These are phyloP conservation scores for Drosophila micromelanica DNA, from an alignment of 1,140 invertebrate genomes.

Conservation along the genomic window DNA sequence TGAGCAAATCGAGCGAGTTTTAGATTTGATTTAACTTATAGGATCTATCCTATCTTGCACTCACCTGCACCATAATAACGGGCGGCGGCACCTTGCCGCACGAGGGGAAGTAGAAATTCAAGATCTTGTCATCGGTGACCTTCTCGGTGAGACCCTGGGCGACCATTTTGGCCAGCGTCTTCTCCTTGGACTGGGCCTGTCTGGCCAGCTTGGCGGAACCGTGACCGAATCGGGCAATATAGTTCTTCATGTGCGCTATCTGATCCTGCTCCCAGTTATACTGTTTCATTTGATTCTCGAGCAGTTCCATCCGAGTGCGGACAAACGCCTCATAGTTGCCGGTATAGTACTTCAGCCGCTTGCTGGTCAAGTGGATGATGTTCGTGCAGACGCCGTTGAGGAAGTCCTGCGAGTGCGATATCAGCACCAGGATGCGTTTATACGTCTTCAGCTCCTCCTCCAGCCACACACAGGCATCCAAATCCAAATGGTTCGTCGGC, in stretches of 20 bases:
- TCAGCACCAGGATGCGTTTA: slow-evolving; percentile 98
- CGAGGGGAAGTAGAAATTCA: slow-evolving; percentile 98
- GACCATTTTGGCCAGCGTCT: slow-evolving; percentile 99
- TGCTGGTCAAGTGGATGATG: slow-evolving; percentile 98
- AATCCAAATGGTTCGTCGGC: slow-evolving; percentile 99
- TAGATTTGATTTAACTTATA: background rate
- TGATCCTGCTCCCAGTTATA: slow-evolving; percentile 99
- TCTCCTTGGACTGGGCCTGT: slow-evolving; percentile 99
- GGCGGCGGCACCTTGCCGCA: slow-evolving; percentile 99
- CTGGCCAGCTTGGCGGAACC: slow-evolving; percentile 98
- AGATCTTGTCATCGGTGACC: slow-evolving; percentile 94
- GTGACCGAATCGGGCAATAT: slow-evolving; percentile 99
- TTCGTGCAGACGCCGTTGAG: slow-evolving; percentile 99
- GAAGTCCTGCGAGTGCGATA: slow-evolving; percentile 99
- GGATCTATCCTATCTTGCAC: slow-evolving; percentile 5
- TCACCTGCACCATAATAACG: slow-evolving; percentile 97
- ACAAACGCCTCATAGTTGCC: slow-evolving; percentile 99
- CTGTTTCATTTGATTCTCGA: slow-evolving; percentile 99
- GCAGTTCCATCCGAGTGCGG: slow-evolving; percentile 94
- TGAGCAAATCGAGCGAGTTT: background rate
- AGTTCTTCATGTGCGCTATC: slow-evolving; percentile 99
- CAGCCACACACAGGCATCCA: slow-evolving; percentile 99
- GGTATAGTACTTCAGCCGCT: slow-evolving; percentile 97
- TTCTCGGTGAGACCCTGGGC: slow-evolving; percentile 98
- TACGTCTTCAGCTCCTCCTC: slow-evolving; percentile 98